phyloP scores from a whole-genome alignment of 2,797 vertebrate species.

The Anniella stebbinsi region DNA sequence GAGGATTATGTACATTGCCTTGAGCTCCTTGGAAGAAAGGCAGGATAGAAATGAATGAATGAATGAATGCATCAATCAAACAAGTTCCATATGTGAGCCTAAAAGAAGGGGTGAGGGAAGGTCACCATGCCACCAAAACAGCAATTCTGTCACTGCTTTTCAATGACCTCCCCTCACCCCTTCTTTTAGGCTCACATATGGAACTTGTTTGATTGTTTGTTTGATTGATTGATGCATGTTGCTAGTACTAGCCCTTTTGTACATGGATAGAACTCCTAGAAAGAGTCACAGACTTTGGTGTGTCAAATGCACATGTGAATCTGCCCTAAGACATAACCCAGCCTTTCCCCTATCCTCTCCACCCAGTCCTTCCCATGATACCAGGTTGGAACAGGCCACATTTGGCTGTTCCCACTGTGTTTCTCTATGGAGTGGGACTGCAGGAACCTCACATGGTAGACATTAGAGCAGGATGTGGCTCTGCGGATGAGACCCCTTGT shows the following conservation, averaged over 20 bases:
- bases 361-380: neutral
- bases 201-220: too few species aligned
- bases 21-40: too few species aligned
- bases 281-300: neutral
- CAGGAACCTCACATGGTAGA: slow-evolving; percentile 26
- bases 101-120: neutral
- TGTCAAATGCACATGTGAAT: neutral
- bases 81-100: neutral
- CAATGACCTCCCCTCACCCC: neutral
- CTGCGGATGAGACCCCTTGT: slow-evolving; percentile 20
- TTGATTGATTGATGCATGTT: neutral
- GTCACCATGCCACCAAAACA: too few species aligned
- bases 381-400: neutral
- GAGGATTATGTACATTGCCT: too few species aligned
- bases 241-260: neutral
- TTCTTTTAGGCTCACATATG: neutral
- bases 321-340: neutral
- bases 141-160: too few species aligned
- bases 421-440: neutral
- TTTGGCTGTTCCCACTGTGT: neutral
- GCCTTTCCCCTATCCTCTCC: neutral
- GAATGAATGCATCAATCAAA: too few species aligned
- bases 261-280: neutral
- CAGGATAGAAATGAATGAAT: too few species aligned
- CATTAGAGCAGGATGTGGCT: slow-evolving; percentile 24